Conservation (phyloP, 2,797 vertebrate genomes). For the Rachycentron canadum region DNA sequence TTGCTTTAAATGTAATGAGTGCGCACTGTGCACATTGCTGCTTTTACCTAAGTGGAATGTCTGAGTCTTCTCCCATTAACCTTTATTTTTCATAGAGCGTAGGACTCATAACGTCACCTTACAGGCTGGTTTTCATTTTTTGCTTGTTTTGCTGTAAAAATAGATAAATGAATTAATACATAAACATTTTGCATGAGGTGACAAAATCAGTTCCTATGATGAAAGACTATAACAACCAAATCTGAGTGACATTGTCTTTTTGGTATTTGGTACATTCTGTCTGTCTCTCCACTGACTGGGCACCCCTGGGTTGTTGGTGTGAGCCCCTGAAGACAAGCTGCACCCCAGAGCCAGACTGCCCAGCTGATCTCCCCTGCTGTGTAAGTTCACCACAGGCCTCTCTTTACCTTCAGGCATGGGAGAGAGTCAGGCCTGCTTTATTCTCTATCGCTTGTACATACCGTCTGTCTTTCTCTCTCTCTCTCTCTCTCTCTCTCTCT, state of each 20-base stretch:
- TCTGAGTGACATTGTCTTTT: background rate
- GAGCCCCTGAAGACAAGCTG: constrained; percentile 41
- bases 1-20: too few species aligned
- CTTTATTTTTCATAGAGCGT: background rate
- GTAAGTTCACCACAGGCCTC: constrained; percentile 55
- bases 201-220: constrained; percentile 16
- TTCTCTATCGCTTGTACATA: constrained; percentile 26
- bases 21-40: background rate
- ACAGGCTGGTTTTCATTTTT: background rate
- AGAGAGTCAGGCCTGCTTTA: constrained; percentile 44
- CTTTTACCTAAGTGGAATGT: background rate
- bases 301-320: constrained; percentile 22
- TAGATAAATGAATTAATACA: too few species aligned
- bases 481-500: background rate
- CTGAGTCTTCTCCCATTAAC: background rate
- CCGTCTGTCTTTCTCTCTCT: constrained; percentile 2
- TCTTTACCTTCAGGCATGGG: constrained; percentile 48
- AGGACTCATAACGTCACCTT: background rate
- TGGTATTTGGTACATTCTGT: background rate
- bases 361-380: constrained; percentile 59
- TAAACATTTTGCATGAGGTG: background rate
- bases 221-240: background rate
- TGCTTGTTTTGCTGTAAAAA: background rate
- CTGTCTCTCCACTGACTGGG: constrained; percentile 2
- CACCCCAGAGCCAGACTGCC: constrained; percentile 22